These are phyloP conservation scores for Leucozona laternaria DNA, from an alignment of 2,888 invertebrate genomes.

Conservation along the genomic window DNA sequence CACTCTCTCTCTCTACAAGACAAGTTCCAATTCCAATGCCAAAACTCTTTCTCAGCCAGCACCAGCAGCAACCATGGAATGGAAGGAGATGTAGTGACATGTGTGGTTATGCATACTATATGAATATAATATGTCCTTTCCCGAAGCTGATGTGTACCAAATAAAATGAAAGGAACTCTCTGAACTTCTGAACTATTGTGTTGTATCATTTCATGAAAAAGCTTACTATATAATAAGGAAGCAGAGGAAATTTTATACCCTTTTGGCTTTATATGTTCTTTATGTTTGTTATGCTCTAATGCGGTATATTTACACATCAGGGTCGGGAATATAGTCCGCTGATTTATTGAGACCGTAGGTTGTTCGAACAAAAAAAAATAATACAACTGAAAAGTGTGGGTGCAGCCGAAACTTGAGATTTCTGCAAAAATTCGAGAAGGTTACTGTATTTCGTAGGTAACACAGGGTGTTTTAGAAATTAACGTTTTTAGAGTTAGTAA, in stretches of 20 bases:
- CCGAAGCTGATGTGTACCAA: slow-evolving; percentile 15
- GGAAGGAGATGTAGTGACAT: neutral
- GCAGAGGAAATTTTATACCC: slow-evolving; percentile 24
- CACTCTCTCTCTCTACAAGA: neutral
- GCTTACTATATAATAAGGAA: slow-evolving; percentile 30
- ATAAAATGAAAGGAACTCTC: slow-evolving; percentile 46
- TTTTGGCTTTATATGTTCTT: slow-evolving; percentile 38
- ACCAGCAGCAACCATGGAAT: too few species aligned
- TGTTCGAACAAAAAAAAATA: neutral
- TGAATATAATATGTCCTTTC: neutral
- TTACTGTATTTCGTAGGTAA: slow-evolving; percentile 14
- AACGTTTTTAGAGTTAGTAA: neutral
- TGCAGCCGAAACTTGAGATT: slow-evolving; percentile 10
- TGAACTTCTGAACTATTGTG: slow-evolving; percentile 9
- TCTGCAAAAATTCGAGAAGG: slow-evolving; percentile 1
- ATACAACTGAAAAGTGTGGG: slow-evolving; percentile 52
- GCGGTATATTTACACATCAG: slow-evolving; percentile 68
- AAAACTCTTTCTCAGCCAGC: neutral
- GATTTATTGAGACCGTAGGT: slow-evolving; percentile 64
- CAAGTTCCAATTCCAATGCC: neutral
- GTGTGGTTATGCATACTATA: neutral
- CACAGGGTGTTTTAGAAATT: slow-evolving; percentile 19
- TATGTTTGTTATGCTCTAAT: slow-evolving; percentile 60
- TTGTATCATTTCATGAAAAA: slow-evolving; percentile 29
- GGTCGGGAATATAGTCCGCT: slow-evolving; percentile 25